Conservation (phyloP, 1,140 invertebrate genomes). For the Drosophila subobscura region DNA sequence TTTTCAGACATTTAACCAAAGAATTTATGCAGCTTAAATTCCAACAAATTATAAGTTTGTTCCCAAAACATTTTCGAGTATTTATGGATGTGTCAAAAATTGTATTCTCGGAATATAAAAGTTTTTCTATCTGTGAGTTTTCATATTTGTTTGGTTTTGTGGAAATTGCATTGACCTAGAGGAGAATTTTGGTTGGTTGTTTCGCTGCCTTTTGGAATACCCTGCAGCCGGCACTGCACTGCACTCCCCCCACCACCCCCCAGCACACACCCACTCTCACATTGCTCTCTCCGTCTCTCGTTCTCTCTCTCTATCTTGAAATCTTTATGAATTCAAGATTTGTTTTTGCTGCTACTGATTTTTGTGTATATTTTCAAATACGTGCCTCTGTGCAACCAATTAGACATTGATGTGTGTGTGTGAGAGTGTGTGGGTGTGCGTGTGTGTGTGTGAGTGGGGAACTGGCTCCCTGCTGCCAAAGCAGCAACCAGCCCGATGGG, state of each 20-base stretch:
- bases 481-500: conserved; percentile 43
- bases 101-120: conserved; percentile 7
- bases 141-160: conserved; percentile 32
- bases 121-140: conserved; percentile 16
- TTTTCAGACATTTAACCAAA: conserved; percentile 33
- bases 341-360: conserved; percentile 32
- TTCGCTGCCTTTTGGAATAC: conserved; percentile 46
- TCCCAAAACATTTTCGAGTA: conserved; percentile 44
- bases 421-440: conserved; percentile 1
- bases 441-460: conserved; percentile 23
- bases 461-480: conserved; percentile 61
- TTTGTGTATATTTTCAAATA: conserved; percentile 47
- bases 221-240: conserved; percentile 41
- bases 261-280: not conserved
- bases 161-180: conserved; percentile 57
- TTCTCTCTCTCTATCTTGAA: conserved; percentile 50
- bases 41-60: conserved; percentile 49
- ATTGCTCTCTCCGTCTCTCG: conserved; percentile 7
- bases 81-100: conserved; percentile 45
- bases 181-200: conserved; percentile 17
- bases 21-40: conserved; percentile 42
- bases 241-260: conserved; percentile 20
- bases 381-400: conserved; percentile 53
- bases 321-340: conserved; percentile 67
- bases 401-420: not conserved